Evolutionary conservation across 2,113 vertebrate genomes (phyloP).

Genomic region (Corythoichthys intestinalis): DNA sequence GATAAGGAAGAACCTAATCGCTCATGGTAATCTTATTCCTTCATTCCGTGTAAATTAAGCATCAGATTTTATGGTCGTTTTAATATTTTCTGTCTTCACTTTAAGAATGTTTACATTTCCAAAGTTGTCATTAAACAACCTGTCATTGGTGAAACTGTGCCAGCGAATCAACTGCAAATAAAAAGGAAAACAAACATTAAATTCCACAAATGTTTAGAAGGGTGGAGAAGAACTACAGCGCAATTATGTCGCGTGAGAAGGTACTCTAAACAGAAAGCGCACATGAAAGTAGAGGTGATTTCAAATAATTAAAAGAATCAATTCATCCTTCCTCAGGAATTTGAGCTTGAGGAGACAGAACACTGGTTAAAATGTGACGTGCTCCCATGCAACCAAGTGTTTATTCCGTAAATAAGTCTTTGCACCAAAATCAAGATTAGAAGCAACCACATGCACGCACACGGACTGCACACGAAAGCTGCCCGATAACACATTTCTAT

Average conservation of each 20-base stretch:
- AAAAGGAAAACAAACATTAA: not conserved
- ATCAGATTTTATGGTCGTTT: no score
- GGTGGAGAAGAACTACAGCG: not conserved
- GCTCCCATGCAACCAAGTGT: constrained; percentile 11
- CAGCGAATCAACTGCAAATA: not conserved
- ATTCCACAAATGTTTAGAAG: not conserved
- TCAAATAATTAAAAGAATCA: not conserved
- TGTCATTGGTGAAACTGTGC: not conserved
- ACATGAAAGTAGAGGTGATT: not conserved
- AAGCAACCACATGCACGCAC: constrained; percentile 7
- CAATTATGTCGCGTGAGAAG: not conserved
- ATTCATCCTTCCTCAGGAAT: not conserved
- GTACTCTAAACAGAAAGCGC: not conserved
- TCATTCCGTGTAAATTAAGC: no score
- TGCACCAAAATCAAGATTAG: constrained; percentile 31
- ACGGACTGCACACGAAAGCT: not conserved
- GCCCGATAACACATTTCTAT: not conserved
- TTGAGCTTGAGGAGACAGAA: not conserved
- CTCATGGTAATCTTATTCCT: no score
- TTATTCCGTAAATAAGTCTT: not conserved
- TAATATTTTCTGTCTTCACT: not conserved
- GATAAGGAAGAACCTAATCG: constrained; percentile 36
- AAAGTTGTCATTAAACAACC: not conserved
- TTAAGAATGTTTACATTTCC: not conserved
- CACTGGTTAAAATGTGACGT: not conserved